A percentile compares a stretch with the other conserved stretches of the same genome.
These are phyloP conservation scores for Chaenodraco wilsoni DNA, from an alignment of 2,797 vertebrate genomes.

Conservation along the genomic window DNA sequence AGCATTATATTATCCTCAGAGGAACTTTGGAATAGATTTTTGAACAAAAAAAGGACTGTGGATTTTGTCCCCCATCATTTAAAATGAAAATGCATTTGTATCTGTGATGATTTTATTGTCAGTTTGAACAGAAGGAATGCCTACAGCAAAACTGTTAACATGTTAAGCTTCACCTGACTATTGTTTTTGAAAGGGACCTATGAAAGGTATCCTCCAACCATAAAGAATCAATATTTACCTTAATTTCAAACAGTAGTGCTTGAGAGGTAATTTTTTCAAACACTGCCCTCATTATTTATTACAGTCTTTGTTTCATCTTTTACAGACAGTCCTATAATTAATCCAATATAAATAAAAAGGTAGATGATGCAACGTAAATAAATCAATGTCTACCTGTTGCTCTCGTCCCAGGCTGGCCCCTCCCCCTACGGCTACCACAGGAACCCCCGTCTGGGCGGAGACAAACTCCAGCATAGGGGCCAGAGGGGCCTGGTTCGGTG, in stretches of 20 bases:
- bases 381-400: conserved; percentile 85
- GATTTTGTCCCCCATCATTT: too few species aligned
- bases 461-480: conserved; percentile 96
- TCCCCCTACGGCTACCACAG: conserved; percentile 92
- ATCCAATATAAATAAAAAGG: conserved; percentile 11
- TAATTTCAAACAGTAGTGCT: not conserved
- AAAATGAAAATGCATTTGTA: too few species aligned
- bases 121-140: too few species aligned
- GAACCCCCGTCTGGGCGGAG: conserved; percentile 93
- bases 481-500: conserved; percentile 83
- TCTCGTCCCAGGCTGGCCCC: conserved; percentile 93
- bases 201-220: not conserved
- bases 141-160: too few species aligned
- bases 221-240: too few species aligned
- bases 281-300: not conserved
- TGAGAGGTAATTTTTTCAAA: not conserved
- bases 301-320: not conserved
- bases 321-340: not conserved
- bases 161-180: too few species aligned
- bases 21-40: too few species aligned
- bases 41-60: too few species aligned
- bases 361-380: conserved; percentile 37
- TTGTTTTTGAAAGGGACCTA: too few species aligned
- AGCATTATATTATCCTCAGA: too few species aligned
- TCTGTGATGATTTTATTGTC: too few species aligned